Conservation (phyloP, 2,888 invertebrate genomes). For the Andrena haemorrhoa region DNA sequence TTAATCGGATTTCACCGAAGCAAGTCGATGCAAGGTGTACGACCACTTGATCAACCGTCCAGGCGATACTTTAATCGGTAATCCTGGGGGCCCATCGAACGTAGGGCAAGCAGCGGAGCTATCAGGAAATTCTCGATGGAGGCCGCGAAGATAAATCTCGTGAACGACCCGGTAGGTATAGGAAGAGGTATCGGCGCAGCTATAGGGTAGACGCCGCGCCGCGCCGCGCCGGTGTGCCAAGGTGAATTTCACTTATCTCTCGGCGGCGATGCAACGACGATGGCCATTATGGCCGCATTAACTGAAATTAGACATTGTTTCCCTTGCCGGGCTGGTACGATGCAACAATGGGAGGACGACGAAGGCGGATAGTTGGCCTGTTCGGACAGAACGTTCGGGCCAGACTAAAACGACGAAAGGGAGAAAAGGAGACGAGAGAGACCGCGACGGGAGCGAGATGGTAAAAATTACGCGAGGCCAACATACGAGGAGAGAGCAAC, state of each 20-base stretch:
- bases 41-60: too few relatives aligned
- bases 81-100: slow-evolving; percentile 39
- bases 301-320: slow-evolving; percentile 82
- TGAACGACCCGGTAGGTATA: slow-evolving; percentile 15
- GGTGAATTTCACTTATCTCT: slow-evolving; percentile 75
- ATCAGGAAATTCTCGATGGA: slow-evolving; percentile 51
- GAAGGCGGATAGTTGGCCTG: slow-evolving; percentile 35
- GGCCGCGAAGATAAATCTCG: slow-evolving; percentile 23
- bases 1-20: too few relatives aligned
- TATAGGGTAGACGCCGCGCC: slow-evolving; percentile 1
- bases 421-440: slow-evolving; percentile 52
- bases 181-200: background rate
- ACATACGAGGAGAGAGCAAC: slow-evolving; percentile 27
- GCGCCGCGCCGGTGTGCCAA: slow-evolving; percentile 19
- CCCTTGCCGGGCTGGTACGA: slow-evolving; percentile 70
- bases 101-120: slow-evolving; percentile 32
- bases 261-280: slow-evolving; percentile 69
- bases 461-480: slow-evolving; percentile 63
- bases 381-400: slow-evolving; percentile 50
- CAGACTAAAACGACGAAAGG: slow-evolving; percentile 62
- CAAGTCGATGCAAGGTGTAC: too few relatives aligned
- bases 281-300: slow-evolving; percentile 78
- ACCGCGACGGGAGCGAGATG: slow-evolving; percentile 54
- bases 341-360: slow-evolving; percentile 72
- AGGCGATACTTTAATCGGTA: background rate